These are phyloP conservation scores for Epicauta chinensis DNA, from an alignment of 1,140 invertebrate genomes.

Conservation along the genomic window DNA sequence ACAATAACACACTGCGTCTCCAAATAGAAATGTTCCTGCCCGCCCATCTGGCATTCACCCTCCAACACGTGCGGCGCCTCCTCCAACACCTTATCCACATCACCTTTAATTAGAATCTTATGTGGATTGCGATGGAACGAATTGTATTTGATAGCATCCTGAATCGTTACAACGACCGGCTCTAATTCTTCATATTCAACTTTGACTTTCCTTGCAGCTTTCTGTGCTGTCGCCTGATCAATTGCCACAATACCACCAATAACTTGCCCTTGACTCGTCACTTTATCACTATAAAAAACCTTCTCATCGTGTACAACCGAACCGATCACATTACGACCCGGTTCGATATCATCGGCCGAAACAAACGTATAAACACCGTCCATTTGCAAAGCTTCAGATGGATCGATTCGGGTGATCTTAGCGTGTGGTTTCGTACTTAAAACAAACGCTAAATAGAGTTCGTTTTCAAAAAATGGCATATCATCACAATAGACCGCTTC, in stretches of 20 bases:
- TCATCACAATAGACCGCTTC: slow-evolving; percentile 93
- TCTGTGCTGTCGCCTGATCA: slow-evolving; percentile 67
- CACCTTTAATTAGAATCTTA: slow-evolving; percentile 51
- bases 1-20: slow-evolving; percentile 77
- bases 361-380: slow-evolving; percentile 71
- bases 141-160: slow-evolving; percentile 71
- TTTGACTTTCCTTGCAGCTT: slow-evolving; percentile 65
- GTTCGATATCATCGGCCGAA: slow-evolving; percentile 58
- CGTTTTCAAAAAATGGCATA: slow-evolving; percentile 63
- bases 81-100: slow-evolving; percentile 57
- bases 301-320: slow-evolving; percentile 68
- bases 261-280: slow-evolving; percentile 70
- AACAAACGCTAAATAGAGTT: slow-evolving; percentile 73
- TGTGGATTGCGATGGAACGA: slow-evolving; percentile 53
- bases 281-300: slow-evolving; percentile 62
- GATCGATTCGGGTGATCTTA: slow-evolving; percentile 68
- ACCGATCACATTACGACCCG: slow-evolving; percentile 16
- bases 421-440: slow-evolving; percentile 75
- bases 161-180: slow-evolving; percentile 76
- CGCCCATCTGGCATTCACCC: slow-evolving; percentile 74
- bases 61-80: slow-evolving; percentile 59
- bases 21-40: slow-evolving; percentile 96
- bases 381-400: slow-evolving; percentile 60
- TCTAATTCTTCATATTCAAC: slow-evolving; percentile 68
- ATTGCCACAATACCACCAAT: slow-evolving; percentile 71